Evolutionary conservation across 2,888 invertebrate genomes (phyloP).

Genomic region (Hirudinaria manillensis): DNA sequence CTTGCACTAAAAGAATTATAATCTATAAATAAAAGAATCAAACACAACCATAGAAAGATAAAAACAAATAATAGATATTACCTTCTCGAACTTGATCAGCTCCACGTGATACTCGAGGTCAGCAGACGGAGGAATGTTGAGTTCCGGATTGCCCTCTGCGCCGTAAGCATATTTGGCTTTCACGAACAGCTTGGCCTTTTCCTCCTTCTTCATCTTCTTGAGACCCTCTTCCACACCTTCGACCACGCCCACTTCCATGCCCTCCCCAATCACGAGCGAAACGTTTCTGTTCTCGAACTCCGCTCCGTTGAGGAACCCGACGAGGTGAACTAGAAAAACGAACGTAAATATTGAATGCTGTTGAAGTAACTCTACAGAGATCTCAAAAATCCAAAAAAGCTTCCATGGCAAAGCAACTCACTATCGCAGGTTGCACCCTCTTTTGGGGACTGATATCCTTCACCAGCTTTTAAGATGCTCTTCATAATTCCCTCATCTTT

Average conservation of each 20-base stretch:
- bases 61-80: slow-evolving; percentile 42
- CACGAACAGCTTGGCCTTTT: slow-evolving; percentile 63
- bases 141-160: slow-evolving; percentile 63
- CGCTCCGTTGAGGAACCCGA: slow-evolving; percentile 63
- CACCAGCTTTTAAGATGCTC: slow-evolving; percentile 67
- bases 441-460: slow-evolving; percentile 68
- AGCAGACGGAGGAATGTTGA: slow-evolving; percentile 72
- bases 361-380: background rate
- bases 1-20: slow-evolving; percentile 59
- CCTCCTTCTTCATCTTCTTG: slow-evolving; percentile 72
- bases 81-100: slow-evolving; percentile 76
- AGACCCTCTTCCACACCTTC: slow-evolving; percentile 60
- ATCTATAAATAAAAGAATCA: background rate
- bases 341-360: slow-evolving; percentile 31
- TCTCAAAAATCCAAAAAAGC: background rate
- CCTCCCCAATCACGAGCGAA: slow-evolving; percentile 79
- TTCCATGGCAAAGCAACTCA: slow-evolving; percentile 52
- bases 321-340: slow-evolving; percentile 65
- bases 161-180: slow-evolving; percentile 77
- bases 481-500: slow-evolving; percentile 74
- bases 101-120: slow-evolving; percentile 67
- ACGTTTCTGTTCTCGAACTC: slow-evolving; percentile 77
- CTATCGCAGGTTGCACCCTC: slow-evolving; percentile 78
- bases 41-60: background rate
- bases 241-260: slow-evolving; percentile 67